Evolutionary conservation across 2,888 invertebrate genomes (phyloP), one percentile per base, ranked within the genome.

Genomic region (Orgyia antiqua): DNA sequence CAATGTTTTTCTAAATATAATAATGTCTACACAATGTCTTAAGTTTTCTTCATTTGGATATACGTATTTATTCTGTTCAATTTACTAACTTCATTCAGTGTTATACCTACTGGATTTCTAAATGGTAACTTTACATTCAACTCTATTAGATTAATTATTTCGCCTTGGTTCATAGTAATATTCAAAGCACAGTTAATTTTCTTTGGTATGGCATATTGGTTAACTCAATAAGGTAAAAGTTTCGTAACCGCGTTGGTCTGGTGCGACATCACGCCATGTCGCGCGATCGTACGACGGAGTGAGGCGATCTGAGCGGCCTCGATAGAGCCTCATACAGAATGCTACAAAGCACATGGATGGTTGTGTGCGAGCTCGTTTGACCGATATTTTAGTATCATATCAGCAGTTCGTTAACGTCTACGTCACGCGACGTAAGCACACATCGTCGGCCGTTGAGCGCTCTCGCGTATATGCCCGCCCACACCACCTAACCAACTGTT

Each of bases 181-280:
- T 20, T 5, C 3, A 2, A 9, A 2, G 4, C 34, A 33, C n/a
- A n/a, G n/a, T n/a, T n/a, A n/a, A n/a, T n/a, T n/a, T n/a, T n/a
- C n/a, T n/a, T n/a, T n/a, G n/a, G n/a, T 31, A 36, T 42, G 45
- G 44, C 42, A 42, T 47, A 37, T 42, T 39, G 31, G 25, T 42
- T 36, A 33, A 27, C 33, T 38, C 25, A 24, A 29, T 31, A 39
- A 38, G 42, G 50, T 36, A 46, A 44, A 44, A 71, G 76, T 83
- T 83, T 82, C 80, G 72, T 69, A 77, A 69, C 39, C 53, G 58
- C 12, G 12, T n/a, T 15, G 6, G 6, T 15, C 4, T 72, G 69
- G 72, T 62, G 53, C 68, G 74, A 71, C 61, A 72, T 77, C 75
- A 82, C 83, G 84, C 83, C 82, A 84, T 62, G 65, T 64, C 77